These are phyloP conservation scores for Pemphigus obesinymphae DNA, from an alignment of 1,140 invertebrate genomes.

Conservation along the genomic window DNA sequence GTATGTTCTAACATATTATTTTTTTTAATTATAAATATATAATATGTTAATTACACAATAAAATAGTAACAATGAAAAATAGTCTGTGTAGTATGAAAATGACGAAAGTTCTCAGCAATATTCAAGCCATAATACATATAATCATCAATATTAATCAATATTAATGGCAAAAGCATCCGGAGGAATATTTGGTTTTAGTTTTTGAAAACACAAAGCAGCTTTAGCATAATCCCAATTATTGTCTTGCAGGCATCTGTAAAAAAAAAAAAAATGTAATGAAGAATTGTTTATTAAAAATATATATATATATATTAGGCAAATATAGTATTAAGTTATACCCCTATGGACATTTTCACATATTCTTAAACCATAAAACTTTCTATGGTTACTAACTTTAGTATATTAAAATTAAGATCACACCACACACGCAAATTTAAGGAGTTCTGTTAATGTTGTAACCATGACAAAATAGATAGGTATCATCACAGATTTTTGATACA, in stretches of 20 bases:
- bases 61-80: background rate
- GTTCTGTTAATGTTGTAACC: too few species aligned
- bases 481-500: too few species aligned
- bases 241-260: background rate
- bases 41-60: background rate
- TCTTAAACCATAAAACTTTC: too few species aligned
- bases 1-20: background rate
- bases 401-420: background rate
- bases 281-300: too few species aligned
- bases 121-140: background rate
- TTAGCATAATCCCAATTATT: constrained; percentile 28
- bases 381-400: too few species aligned
- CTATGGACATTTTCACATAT: too few species aligned
- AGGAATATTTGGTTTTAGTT: constrained; percentile 13
- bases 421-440: too few species aligned
- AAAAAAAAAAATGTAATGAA: too few species aligned
- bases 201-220: constrained; percentile 17
- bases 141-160: background rate
- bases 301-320: too few species aligned
- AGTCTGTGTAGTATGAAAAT: background rate
- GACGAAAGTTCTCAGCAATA: background rate
- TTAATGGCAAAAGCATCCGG: constrained; percentile 1
- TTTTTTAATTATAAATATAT: background rate
- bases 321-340: too few species aligned
- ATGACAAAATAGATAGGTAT: too few species aligned